A percentile compares a stretch with the other conserved stretches of the same genome.
These are phyloP conservation scores for Lacerta bilineata DNA, from an alignment of 2,797 vertebrate genomes.

Conservation along the genomic window DNA sequence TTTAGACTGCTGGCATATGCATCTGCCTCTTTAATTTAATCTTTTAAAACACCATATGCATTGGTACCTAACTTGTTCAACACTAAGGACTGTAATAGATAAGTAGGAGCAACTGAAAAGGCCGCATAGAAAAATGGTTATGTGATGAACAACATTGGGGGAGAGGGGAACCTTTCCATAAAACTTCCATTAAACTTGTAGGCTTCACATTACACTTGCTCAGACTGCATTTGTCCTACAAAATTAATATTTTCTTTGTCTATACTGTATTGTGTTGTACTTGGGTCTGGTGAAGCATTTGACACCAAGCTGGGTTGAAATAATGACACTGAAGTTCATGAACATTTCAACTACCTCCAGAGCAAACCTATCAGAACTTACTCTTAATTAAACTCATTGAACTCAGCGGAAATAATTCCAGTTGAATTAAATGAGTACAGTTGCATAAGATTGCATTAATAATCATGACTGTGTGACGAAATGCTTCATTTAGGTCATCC, in stretches of 20 bases:
- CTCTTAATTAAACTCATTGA: neutral
- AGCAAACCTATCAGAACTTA: neutral
- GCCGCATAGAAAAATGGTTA: no score
- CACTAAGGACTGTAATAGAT: neutral
- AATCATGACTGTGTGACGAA: no score
- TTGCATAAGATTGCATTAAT: no score
- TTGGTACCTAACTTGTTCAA: neutral
- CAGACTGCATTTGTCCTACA: neutral
- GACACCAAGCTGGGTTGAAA: neutral
- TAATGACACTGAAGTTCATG: neutral
- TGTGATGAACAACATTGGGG: no score
- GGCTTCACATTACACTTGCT: neutral
- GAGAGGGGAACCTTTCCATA: neutral
- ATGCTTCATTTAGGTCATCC: no score
- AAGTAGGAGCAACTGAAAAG: neutral
- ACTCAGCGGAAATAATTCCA: neutral
- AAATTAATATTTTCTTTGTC: neutral
- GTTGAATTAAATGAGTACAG: no score
- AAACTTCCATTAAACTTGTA: neutral
- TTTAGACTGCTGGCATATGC: conserved; percentile 37
- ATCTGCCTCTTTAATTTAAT: conserved; percentile 8
- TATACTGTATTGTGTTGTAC: neutral
- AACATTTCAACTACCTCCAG: neutral
- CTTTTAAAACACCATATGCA: neutral
- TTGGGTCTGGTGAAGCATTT: neutral